Evolutionary conservation across 92 coral and sea anemone genomes (phyloP), one percentile per base, ranked within the genome.

Genomic region (Parazoanthus swiftii): DNA sequence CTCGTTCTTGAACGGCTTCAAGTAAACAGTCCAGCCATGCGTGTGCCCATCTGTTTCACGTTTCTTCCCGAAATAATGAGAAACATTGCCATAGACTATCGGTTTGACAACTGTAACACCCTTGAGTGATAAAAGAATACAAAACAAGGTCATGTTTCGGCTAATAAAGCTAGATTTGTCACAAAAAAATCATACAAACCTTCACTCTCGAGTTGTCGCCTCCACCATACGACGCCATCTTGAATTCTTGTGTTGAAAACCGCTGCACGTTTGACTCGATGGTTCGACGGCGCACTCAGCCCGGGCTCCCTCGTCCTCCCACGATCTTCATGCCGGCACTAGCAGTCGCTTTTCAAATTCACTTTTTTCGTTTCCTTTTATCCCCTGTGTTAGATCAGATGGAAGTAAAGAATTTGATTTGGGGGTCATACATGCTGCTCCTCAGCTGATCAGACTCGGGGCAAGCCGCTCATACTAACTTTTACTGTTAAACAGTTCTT

Each of bases 51-150:
- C 99, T 18, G 91, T 82, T 82, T 97, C 99, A 8, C 99, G 92
- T 86, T 97, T 97, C 91, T 97, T 97, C 76, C 99, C 99, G 88
- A 97, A 97, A 89, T 97, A 97, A 76, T 94, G 95, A 58, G 99
- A 97, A 21, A 95, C 92, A 89, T 97, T 97, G 43, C 99, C 99
- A 91, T 93, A 97, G 59, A 97, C 90, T 33, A 97, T 91, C 36
- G 98, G 96, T 72, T 97, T 97, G 48, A 94, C 93, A 65, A 95
- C 79, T 50, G 93, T 93, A 20, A 96, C 92, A 80, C 99, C 99
- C 99, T 97, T 91, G 0, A 74, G 21, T 26, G 83, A 51, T 81
- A 58, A 79, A 38, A 50, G 23, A 54, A 75, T 63, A 59, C 25
- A 72, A 20, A 3, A 5, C 42, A 23, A 29, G 10, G 39, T 25